These are phyloP conservation scores for Megaceryle alcyon DNA, from an alignment of 2,797 vertebrate species.

Conservation along the genomic window DNA sequence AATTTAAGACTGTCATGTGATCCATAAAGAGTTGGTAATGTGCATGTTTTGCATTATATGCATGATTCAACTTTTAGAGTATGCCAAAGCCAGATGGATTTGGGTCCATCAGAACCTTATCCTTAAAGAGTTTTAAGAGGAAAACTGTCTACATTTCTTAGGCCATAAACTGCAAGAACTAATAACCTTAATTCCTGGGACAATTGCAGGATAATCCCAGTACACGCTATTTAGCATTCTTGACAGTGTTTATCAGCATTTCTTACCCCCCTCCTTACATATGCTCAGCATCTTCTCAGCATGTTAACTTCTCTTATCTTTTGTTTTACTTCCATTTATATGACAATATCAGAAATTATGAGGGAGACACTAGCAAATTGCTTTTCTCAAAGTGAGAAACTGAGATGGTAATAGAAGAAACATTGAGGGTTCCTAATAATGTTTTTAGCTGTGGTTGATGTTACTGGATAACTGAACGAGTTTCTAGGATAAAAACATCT, in stretches of 20 bases:
- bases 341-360: not conserved
- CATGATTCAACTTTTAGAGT: not conserved
- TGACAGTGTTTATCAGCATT: not conserved
- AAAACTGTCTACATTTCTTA: not conserved
- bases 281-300: not conserved
- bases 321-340: not conserved
- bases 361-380: not conserved
- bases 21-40: not conserved
- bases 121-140: not conserved
- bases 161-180: not conserved
- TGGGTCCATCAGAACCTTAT: not conserved
- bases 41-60: not conserved
- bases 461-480: not conserved
- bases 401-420: not conserved
- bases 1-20: not conserved
- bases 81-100: not conserved
- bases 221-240: not conserved
- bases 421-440: not conserved
- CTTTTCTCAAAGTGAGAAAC: not conserved
- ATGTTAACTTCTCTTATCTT: not conserved
- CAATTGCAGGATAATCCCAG: not conserved
- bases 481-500: not conserved
- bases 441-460: not conserved
- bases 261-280: not conserved
- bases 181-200: not conserved